A percentile compares a stretch with the other conserved stretches of the same genome.
phyloP scores from a whole-genome alignment of 2,113 vertebrate species.

The Thalassarche chlororhynchos region DNA sequence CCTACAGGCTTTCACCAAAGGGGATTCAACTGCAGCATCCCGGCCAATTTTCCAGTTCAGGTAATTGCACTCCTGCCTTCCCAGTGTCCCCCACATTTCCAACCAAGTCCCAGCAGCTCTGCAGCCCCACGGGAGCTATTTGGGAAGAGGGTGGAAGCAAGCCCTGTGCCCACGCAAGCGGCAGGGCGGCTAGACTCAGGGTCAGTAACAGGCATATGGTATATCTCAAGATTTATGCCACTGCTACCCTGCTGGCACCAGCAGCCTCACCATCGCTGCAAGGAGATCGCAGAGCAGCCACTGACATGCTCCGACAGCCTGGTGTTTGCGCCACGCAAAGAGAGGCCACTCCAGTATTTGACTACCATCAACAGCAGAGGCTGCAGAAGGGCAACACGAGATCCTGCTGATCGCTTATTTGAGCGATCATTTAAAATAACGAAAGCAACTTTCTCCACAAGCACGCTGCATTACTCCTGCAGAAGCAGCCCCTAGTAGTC shows the following conservation, averaged over 20 bases:
- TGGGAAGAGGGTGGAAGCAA: background rate
- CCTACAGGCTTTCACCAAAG: background rate
- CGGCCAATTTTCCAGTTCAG: background rate
- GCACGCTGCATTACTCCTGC: background rate
- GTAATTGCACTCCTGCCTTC: background rate
- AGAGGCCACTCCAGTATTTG: background rate
- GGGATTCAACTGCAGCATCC: background rate
- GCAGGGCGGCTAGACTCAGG: rapidly evolving
- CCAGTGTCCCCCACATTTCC: background rate
- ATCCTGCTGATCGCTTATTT: background rate
- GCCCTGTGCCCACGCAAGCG: background rate
- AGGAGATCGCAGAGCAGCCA: rapidly evolving
- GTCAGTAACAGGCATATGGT: background rate
- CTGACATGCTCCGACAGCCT: rapidly evolving
- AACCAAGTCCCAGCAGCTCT: background rate
- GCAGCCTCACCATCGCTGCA: background rate
- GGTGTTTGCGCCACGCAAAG: rapidly evolving
- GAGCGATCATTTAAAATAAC: background rate
- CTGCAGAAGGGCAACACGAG: background rate
- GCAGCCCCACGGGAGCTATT: background rate
- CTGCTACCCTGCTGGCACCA: background rate
- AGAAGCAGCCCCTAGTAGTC: background rate
- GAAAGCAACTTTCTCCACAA: background rate
- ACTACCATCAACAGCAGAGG: background rate
- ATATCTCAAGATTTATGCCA: rapidly evolving